These are phyloP conservation scores for Nannobrachium achirus DNA, from an alignment of 2,113 vertebrate species.

Conservation along the genomic window DNA sequence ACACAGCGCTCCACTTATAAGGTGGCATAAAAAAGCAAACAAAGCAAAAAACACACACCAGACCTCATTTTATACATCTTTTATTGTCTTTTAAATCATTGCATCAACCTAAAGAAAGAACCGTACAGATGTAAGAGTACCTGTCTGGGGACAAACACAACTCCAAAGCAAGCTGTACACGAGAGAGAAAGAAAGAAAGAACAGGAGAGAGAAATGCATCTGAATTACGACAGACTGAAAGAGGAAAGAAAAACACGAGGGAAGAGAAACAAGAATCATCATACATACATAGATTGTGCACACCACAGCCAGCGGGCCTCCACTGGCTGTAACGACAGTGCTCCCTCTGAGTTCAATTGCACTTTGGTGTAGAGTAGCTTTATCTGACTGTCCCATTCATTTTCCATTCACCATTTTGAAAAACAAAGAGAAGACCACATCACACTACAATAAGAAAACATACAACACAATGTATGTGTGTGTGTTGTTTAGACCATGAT, in stretches of 20 bases:
- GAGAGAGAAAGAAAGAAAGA: not conserved
- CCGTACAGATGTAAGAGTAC: conserved; percentile 85
- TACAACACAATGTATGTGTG: not conserved
- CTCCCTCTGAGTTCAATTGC: conserved; percentile 74
- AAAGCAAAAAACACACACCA: not conserved
- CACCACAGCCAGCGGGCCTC: conserved; percentile 51
- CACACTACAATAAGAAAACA: conserved; percentile 1
- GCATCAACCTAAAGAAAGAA: conserved; percentile 79
- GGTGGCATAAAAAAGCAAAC: not conserved
- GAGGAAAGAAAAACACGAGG: conserved; percentile 41
- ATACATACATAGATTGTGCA: conserved; percentile 64
- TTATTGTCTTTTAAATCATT: conserved; percentile 78
- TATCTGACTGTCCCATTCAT: conserved; percentile 39
- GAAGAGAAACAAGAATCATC: conserved; percentile 47
- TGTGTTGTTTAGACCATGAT: conserved; percentile 27
- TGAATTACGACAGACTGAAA: conserved; percentile 47
- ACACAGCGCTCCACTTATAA: not conserved
- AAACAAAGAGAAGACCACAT: conserved; percentile 2
- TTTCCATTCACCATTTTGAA: conserved; percentile 28
- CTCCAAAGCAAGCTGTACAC: conserved; percentile 74
- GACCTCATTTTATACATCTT: conserved; percentile 63
- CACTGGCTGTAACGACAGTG: conserved; percentile 65
- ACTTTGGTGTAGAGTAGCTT: conserved; percentile 74
- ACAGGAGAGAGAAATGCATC: conserved; percentile 24
- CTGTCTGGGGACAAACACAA: conserved; percentile 80